These are phyloP conservation scores for Polietes domitor DNA, from an alignment of 2,888 invertebrate genomes.

Conservation along the genomic window DNA sequence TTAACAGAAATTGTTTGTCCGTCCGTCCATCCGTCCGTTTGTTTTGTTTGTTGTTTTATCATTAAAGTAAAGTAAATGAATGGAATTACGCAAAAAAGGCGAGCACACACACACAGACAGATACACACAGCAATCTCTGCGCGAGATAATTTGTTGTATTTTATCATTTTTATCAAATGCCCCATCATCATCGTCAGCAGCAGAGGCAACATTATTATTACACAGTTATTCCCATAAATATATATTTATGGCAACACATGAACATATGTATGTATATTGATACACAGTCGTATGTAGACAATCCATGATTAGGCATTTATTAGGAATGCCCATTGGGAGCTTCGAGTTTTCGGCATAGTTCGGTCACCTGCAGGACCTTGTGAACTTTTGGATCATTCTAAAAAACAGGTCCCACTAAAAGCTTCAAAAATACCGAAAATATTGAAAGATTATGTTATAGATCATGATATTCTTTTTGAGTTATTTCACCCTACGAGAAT, in stretches of 20 bases:
- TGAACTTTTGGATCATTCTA: too few species aligned
- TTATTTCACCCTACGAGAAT: too few species aligned
- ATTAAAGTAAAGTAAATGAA: conserved; percentile 33
- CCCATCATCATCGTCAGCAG: conserved; percentile 12
- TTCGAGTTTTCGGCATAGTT: too few species aligned
- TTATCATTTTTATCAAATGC: conserved; percentile 26
- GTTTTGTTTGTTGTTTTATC: conserved; percentile 31
- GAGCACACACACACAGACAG: neutral
- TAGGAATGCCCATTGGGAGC: too few species aligned
- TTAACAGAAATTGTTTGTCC: conserved; percentile 13
- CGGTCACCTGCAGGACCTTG: too few species aligned
- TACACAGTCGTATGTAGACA: too few species aligned
- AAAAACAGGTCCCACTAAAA: too few species aligned
- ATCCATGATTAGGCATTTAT: too few species aligned
- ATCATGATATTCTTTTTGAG: too few species aligned
- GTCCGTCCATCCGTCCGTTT: conserved; percentile 12
- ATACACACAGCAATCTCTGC: neutral
- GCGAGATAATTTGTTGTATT: neutral
- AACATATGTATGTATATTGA: neutral
- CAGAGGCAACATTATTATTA: neutral
- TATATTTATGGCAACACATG: conserved; percentile 24
- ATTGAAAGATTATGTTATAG: too few species aligned
- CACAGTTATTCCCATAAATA: conserved; percentile 29
- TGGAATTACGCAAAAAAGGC: conserved; percentile 30
- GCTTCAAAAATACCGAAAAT: too few species aligned